phyloP scores from a whole-genome alignment of 2,888 invertebrate genomes.

The Pterostichus niger region DNA sequence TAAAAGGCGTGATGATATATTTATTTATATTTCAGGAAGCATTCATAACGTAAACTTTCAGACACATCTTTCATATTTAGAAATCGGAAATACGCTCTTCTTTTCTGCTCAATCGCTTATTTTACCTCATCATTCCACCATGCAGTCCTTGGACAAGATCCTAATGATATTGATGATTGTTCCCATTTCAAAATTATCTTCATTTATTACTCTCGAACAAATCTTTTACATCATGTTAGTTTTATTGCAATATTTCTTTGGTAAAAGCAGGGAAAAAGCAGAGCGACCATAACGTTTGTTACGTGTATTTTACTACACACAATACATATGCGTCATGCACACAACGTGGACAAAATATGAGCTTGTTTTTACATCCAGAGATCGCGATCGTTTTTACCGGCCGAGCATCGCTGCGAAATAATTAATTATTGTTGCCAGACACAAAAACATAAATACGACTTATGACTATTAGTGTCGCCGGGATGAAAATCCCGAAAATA shows the following conservation, averaged over 20 bases:
- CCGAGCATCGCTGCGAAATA: conserved; percentile 45
- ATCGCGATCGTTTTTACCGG: conserved; percentile 58
- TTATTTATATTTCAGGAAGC: no score
- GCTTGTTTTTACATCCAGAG: conserved; percentile 36
- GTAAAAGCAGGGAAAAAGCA: conserved; percentile 12
- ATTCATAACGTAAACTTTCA: no score
- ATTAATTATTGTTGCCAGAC: conserved; percentile 58
- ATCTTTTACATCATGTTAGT: conserved; percentile 1
- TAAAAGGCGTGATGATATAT: no score
- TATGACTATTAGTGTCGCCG: conserved; percentile 56
- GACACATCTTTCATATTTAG: no score
- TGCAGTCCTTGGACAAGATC: background rate
- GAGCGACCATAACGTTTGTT: background rate
- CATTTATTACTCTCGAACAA: conserved; percentile 2
- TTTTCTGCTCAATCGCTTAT: no score
- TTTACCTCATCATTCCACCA: no score
- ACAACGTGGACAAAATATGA: conserved; percentile 57
- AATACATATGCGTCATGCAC: conserved; percentile 57
- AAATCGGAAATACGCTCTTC: no score
- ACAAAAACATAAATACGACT: conserved; percentile 64
- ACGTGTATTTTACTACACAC: conserved; percentile 23
- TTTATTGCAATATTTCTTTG: conserved; percentile 47
- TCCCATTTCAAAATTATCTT: background rate
- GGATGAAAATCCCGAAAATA: conserved; percentile 22
- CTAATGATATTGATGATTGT: background rate